Evolutionary conservation across 2,888 invertebrate genomes (phyloP).

Genomic region (Fragum fragum): DNA sequence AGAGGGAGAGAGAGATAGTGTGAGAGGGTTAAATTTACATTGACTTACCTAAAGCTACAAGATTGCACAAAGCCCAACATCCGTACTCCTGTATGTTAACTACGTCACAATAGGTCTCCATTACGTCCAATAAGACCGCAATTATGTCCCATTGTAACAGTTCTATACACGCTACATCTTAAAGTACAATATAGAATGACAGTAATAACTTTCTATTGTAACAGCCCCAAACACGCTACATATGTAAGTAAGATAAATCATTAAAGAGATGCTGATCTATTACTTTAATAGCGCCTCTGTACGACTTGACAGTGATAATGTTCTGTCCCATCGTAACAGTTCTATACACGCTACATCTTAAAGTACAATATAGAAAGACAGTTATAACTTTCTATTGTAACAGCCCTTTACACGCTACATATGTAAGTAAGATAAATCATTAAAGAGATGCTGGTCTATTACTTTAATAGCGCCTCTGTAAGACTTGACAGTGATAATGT

Average conservation of each 20-base stretch:
- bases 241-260: slow-evolving; percentile 32
- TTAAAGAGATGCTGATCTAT: too few relatives aligned
- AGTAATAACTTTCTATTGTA: too few relatives aligned
- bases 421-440: slow-evolving; percentile 29
- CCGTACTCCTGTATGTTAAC: slow-evolving; percentile 74
- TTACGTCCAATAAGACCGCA: slow-evolving; percentile 38
- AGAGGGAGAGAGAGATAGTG: too few relatives aligned
- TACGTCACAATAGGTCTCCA: slow-evolving; percentile 65
- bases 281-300: too few relatives aligned
- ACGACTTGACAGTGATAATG: too few relatives aligned
- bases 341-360: slow-evolving; percentile 56
- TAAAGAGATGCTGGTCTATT: too few relatives aligned
- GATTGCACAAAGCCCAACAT: slow-evolving; percentile 78
- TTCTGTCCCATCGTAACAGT: slow-evolving; percentile 34
- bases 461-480: too few relatives aligned
- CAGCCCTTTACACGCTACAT: slow-evolving; percentile 51
- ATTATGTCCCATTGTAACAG: slow-evolving; percentile 41
- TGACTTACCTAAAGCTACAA: slow-evolving; percentile 70
- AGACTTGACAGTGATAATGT: too few relatives aligned
- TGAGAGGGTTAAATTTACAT: too few relatives aligned
- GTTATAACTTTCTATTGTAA: too few relatives aligned
- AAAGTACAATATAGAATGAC: neutral
- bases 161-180: slow-evolving; percentile 56
- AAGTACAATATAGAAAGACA: neutral
- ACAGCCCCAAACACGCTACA: slow-evolving; percentile 49